Evolutionary conservation across 2,888 invertebrate genomes (phyloP).

Genomic region (Apeira syringaria): DNA sequence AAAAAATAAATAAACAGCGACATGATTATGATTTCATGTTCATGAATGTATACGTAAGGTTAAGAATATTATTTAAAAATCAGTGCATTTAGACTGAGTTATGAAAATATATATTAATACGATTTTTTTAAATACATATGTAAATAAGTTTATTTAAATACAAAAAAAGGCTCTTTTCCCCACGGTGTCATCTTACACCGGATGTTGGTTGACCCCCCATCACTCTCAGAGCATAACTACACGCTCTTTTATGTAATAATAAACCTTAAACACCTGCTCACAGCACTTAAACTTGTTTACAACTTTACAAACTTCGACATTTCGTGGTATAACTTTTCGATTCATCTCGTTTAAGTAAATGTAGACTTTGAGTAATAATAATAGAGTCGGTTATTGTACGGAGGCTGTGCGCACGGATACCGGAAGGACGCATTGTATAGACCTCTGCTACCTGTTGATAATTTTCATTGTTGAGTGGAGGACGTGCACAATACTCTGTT

Average conservation of each 20-base stretch:
- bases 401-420: slow-evolving; percentile 49
- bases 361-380: slow-evolving; percentile 25
- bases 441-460: slow-evolving; percentile 79
- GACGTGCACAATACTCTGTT: slow-evolving; percentile 60
- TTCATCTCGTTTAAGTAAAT: slow-evolving; percentile 17
- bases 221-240: slow-evolving; percentile 45
- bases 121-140: too few relatives aligned
- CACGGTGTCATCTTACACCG: slow-evolving; percentile 77
- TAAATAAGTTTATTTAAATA: too few relatives aligned
- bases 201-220: slow-evolving; percentile 69
- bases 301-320: slow-evolving; percentile 19
- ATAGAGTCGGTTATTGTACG: slow-evolving; percentile 39
- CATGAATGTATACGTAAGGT: too few relatives aligned
- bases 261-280: slow-evolving; percentile 26
- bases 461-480: slow-evolving; percentile 67
- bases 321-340: slow-evolving; percentile 33
- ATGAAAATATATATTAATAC: too few relatives aligned
- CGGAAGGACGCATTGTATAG: slow-evolving; percentile 76
- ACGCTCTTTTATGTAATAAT: slow-evolving; percentile 25
- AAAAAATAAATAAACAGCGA: too few relatives aligned
- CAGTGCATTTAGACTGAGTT: too few relatives aligned
- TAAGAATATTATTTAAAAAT: too few relatives aligned
- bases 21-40: too few relatives aligned
- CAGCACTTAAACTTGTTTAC: slow-evolving; percentile 35
- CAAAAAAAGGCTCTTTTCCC: slow-evolving; percentile 68